A percentile compares a stretch with the other conserved stretches of the same genome.
Conservation (phyloP, 2,888 invertebrate genomes). For the Philereme transversata region DNA sequence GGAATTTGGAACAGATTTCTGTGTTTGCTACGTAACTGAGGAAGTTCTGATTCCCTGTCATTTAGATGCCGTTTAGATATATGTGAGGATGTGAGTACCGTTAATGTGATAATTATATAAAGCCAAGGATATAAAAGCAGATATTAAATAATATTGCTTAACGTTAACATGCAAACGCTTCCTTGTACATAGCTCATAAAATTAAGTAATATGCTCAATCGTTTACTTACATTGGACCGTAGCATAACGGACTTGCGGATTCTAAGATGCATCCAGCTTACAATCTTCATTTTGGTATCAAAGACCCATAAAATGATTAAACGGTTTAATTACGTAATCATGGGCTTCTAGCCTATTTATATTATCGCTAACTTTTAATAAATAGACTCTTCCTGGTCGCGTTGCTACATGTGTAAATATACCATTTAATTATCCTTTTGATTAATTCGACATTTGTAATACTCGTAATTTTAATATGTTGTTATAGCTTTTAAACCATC, state of each 20-base stretch:
- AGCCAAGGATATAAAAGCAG: conserved; percentile 4
- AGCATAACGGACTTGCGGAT: conserved; percentile 44
- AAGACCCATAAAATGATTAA: conserved; percentile 40
- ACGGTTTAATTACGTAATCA: conserved; percentile 10
- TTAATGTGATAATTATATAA: conserved; percentile 6
- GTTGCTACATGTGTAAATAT: too few species aligned
- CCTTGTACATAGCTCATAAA: conserved; percentile 19
- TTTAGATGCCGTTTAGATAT: not conserved
- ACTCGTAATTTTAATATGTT: too few species aligned
- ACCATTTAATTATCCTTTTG: too few species aligned
- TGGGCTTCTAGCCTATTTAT: not conserved
- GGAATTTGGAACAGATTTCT: not conserved
- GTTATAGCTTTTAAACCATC: not conserved
- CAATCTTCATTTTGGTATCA: conserved; percentile 47
- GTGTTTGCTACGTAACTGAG: not conserved
- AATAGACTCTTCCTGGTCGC: too few species aligned
- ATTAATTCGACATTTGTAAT: too few species aligned
- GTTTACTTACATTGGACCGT: conserved; percentile 8
- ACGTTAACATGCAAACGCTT: conserved; percentile 7
- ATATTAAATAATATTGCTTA: conserved; percentile 1
- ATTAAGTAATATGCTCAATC: conserved; percentile 16
- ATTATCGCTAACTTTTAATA: not conserved
- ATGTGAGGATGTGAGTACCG: conserved; percentile 13
- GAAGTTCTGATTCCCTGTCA: not conserved
- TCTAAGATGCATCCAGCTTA: conserved; percentile 41